These are phyloP conservation scores for Coptodon rendalli DNA, from an alignment of 2,113 vertebrate genomes.

Conservation along the genomic window DNA sequence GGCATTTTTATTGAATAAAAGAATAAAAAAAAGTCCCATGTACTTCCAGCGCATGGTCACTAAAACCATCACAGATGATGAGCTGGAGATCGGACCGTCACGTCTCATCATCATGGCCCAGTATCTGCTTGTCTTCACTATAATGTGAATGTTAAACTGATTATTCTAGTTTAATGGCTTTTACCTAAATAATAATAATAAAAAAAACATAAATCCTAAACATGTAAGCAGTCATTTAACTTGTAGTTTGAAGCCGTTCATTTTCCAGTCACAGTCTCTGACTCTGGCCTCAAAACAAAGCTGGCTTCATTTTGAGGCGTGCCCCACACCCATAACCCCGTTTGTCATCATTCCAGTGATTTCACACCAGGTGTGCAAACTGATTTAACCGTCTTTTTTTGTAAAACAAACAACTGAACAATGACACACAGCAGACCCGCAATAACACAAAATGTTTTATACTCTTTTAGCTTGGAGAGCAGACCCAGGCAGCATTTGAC, in stretches of 20 bases:
- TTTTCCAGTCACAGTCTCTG: neutral
- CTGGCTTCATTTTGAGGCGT: neutral
- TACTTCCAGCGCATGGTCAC: neutral
- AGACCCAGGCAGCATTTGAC: neutral
- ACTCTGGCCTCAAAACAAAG: neutral
- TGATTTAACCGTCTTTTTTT: neutral
- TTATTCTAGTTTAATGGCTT: neutral
- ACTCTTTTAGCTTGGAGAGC: neutral
- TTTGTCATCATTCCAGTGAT: neutral
- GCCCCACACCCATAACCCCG: neutral
- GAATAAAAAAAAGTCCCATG: neutral
- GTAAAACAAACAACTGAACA: neutral
- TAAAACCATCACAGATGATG: neutral
- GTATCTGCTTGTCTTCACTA: neutral
- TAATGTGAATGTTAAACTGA: neutral
- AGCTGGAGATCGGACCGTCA: neutral
- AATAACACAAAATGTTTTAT: neutral
- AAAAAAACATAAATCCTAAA: neutral
- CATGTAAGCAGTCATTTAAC: neutral
- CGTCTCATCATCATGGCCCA: neutral
- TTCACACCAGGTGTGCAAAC: neutral
- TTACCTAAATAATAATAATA: neutral
- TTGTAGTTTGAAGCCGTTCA: neutral
- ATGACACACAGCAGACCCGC: neutral
- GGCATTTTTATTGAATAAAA: neutral